Evolutionary conservation across 2,797 vertebrate species (phyloP), one percentile per base, ranked within the genome.

Genomic region (Lepidocolaptes lacrymiger): DNA sequence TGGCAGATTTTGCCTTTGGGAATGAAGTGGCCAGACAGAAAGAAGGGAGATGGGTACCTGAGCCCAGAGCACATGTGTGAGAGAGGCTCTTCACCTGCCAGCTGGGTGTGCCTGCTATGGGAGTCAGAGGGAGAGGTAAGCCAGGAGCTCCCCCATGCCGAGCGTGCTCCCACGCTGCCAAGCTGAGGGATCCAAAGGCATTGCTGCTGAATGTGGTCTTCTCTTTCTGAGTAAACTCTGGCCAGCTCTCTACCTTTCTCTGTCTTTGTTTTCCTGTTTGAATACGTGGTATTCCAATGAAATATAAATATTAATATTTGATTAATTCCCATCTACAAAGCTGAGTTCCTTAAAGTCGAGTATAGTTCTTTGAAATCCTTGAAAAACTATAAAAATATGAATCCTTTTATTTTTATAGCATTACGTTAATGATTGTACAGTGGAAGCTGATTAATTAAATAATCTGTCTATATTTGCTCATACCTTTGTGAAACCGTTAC

Each of bases 381-480:
- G 46, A 79, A 88, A 95, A 95, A 85, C 37, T 55, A 85, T 37
- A 85, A 61, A 95, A 94, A 90, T 90, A 79, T 5, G 24, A 96
- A 77, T 74, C 51, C 6, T 77, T 91, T 88, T 89, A 61, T 85
- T 96, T 85, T 89, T 83, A 67, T 43, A 91, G 69, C 61, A 64
- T 86, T 81, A 48, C 59, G 43, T 75, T 91, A 95, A 90, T 0
- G 1, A 88, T 43, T n/a, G 32, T 88, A 82, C 67, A 88, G 77
- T 79, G 28, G 28, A 93, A 89, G 28, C 1, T 55, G 74, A 79
- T 79, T 71, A 93, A 94, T 88, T 96, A 96, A 95, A 95, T 93
- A 92, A 96, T 94, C 69, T 88, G 44, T 78, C 93, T 88, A 71
- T 91, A 96, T 88, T 95, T 96, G 91, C 85, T 95, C 92, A 77